phyloP scores from a whole-genome alignment of 2,888 invertebrate genomes.

The Hydrotaea cyrtoneurina region DNA sequence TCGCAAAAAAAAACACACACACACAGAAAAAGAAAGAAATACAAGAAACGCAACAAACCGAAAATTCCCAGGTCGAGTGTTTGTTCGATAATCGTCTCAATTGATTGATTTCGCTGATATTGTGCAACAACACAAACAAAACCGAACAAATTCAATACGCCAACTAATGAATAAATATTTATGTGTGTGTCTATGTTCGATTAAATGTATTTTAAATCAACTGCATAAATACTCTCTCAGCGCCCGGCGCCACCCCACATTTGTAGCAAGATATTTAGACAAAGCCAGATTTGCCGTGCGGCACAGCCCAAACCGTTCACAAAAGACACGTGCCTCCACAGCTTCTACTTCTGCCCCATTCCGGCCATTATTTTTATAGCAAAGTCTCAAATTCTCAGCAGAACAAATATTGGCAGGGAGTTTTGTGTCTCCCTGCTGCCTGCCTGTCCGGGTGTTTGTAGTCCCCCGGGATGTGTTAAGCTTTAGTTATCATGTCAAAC shows the following conservation, averaged over 20 bases:
- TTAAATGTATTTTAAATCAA: slow-evolving; percentile 25
- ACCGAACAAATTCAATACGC: too few relatives aligned
- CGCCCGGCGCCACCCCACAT: background rate
- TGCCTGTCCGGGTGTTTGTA: background rate
- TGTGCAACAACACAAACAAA: background rate
- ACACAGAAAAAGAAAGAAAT: background rate
- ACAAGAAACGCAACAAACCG: background rate
- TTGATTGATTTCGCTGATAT: slow-evolving; percentile 9
- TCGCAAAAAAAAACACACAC: background rate
- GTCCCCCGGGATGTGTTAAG: slow-evolving; percentile 45
- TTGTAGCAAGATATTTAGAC: slow-evolving; percentile 2
- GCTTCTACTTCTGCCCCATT: background rate
- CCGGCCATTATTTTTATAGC: background rate
- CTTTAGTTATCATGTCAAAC: slow-evolving; percentile 61
- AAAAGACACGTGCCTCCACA: slow-evolving; percentile 58
- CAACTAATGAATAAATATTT: too few relatives aligned
- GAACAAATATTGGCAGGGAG: slow-evolving; percentile 34
- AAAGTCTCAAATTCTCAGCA: slow-evolving; percentile 53
- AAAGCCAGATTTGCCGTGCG: background rate
- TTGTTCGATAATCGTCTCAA: background rate
- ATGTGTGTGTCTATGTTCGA: background rate
- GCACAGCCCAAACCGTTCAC: too few relatives aligned
- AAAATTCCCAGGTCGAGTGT: slow-evolving; percentile 17
- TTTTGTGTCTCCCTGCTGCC: too few relatives aligned
- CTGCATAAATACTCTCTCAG: slow-evolving; percentile 15